A percentile compares a stretch with the other conserved stretches of the same genome.
These are phyloP conservation scores for Penaeus chinensis DNA, from an alignment of 1,140 invertebrate species.

Conservation along the genomic window DNA sequence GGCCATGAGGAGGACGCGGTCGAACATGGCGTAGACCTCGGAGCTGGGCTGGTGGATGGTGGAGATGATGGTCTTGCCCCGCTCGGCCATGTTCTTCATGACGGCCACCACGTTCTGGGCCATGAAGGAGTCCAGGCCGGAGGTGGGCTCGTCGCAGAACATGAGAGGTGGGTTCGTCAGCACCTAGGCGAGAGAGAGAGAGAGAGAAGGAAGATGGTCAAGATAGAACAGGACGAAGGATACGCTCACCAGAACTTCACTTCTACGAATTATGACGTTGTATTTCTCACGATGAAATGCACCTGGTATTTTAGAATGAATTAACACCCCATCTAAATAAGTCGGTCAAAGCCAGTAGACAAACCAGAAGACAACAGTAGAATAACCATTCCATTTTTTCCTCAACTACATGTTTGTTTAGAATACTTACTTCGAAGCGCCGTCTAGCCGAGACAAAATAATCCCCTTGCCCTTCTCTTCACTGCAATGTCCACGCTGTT, in stretches of 20 bases:
- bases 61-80: conserved; percentile 90
- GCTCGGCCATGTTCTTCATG: conserved; percentile 70
- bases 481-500: too few species aligned
- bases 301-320: too few species aligned
- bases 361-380: too few species aligned
- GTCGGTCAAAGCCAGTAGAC: too few species aligned
- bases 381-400: too few species aligned
- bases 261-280: too few species aligned
- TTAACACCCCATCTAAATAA: too few species aligned
- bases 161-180: conserved; percentile 93
- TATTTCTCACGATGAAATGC: too few species aligned
- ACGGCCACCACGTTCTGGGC: conserved; percentile 91
- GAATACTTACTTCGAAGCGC: too few species aligned
- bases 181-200: conserved; percentile 72
- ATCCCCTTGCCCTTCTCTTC: too few species aligned
- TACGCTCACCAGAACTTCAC: neutral
- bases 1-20: conserved; percentile 89
- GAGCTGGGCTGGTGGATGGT: conserved; percentile 98
- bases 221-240: neutral
- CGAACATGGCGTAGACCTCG: conserved; percentile 92
- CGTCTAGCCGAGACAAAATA: too few species aligned
- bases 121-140: conserved; percentile 90
- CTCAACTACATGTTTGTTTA: too few species aligned
- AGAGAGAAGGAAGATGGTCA: neutral
- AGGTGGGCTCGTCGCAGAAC: conserved; percentile 98